A percentile compares a stretch with the other conserved stretches of the same genome.
These are phyloP conservation scores for Chironomus riparius DNA, from an alignment of 2,888 invertebrate genomes.

Conservation along the genomic window DNA sequence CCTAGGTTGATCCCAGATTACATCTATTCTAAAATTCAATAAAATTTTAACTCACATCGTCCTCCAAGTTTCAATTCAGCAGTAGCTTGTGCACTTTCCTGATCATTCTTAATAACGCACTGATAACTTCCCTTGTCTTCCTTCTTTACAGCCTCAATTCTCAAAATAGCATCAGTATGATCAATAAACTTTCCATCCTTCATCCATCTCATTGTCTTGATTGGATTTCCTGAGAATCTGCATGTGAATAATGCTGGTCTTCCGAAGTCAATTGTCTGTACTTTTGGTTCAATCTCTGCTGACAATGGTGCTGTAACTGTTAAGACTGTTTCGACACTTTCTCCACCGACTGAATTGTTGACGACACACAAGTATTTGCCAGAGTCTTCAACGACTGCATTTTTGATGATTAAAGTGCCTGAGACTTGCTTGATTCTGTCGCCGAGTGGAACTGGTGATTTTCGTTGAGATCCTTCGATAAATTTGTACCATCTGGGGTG, in stretches of 20 bases:
- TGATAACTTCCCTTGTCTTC: conserved; percentile 97
- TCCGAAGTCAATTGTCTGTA: conserved; percentile 89
- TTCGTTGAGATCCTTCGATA: conserved; percentile 74
- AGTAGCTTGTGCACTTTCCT: conserved; percentile 86
- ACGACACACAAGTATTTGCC: conserved; percentile 92
- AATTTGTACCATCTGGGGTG: conserved; percentile 88
- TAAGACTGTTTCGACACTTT: conserved; percentile 84
- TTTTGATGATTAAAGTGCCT: conserved; percentile 85
- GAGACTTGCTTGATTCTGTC: conserved; percentile 88
- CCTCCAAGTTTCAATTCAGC: conserved; percentile 90
- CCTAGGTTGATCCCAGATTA: too few species aligned
- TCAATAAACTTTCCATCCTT: conserved; percentile 84
- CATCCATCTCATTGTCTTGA: conserved; percentile 83
- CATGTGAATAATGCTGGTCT: conserved; percentile 87
- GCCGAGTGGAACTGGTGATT: conserved; percentile 80
- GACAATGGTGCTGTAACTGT: conserved; percentile 87
- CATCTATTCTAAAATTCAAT: too few species aligned
- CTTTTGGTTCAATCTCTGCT: conserved; percentile 79
- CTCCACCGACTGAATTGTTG: conserved; percentile 74
- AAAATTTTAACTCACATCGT: conserved; percentile 53
- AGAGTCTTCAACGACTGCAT: conserved; percentile 84
- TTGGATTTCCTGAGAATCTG: conserved; percentile 81
- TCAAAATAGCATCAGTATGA: conserved; percentile 68
- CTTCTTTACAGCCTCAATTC: conserved; percentile 83
- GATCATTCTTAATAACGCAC: conserved; percentile 86